These are phyloP conservation scores for Trachymyrmex septentrionalis DNA, from an alignment of 1,140 invertebrate species.

Conservation along the genomic window DNA sequence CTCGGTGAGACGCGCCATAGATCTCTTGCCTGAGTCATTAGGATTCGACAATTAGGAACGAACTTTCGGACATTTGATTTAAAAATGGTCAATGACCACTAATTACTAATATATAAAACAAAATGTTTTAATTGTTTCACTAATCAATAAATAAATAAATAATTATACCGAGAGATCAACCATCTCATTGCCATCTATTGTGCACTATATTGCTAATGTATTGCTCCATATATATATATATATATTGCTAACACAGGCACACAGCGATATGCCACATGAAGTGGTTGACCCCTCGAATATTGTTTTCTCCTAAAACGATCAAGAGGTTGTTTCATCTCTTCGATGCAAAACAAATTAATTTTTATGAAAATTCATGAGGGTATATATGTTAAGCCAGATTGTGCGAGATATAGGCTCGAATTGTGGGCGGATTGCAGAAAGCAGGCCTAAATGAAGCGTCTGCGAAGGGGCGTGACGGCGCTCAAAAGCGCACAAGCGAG, in stretches of 20 bases:
- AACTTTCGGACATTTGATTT: background rate
- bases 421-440: conserved; percentile 34
- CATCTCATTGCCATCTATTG: no score
- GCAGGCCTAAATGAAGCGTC: conserved; percentile 33
- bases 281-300: background rate
- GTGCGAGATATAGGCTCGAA: conserved; percentile 1
- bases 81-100: background rate
- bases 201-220: no score
- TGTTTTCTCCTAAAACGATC: background rate
- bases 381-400: conserved; percentile 9
- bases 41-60: background rate
- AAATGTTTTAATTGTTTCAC: background rate
- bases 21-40: background rate
- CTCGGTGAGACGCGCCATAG: background rate
- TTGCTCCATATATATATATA: no score
- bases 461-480: conserved; percentile 48
- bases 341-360: conserved; percentile 33
- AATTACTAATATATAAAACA: no score
- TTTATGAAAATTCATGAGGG: conserved; percentile 40
- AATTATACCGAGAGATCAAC: no score
- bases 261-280: no score
- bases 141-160: background rate
- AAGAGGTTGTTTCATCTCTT: background rate
- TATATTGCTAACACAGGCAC: no score
- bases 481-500: conserved; percentile 52